Percentiles rank a stretch among this genome's conserved stretches.
Conservation (phyloP, 2,797 vertebrate genomes). For the Merluccius polli region DNA sequence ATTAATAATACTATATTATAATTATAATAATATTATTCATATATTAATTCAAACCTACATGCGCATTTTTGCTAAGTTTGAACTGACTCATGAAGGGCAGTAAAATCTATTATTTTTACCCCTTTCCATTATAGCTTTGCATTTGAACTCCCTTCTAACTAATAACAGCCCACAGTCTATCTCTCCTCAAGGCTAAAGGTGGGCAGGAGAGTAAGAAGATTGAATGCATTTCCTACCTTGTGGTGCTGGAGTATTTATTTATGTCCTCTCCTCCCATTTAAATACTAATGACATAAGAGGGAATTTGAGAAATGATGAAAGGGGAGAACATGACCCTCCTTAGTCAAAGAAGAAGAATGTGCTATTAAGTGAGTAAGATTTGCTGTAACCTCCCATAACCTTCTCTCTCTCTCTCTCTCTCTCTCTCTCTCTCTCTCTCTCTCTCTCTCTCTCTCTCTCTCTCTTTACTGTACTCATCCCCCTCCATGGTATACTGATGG, state of each 20-base stretch:
- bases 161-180: background rate
- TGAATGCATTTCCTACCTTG: background rate
- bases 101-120: background rate
- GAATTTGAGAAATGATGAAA: conserved; percentile 55
- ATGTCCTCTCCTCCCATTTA: conserved; percentile 17
- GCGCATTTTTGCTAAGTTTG: background rate
- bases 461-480: background rate
- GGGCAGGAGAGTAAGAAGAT: background rate
- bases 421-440: conserved; percentile 29
- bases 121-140: background rate
- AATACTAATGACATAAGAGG: conserved; percentile 57
- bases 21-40: background rate
- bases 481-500: background rate
- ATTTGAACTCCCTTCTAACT: background rate
- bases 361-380: conserved; percentile 41
- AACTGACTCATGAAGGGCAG: background rate
- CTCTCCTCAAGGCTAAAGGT: background rate
- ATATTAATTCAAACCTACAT: background rate
- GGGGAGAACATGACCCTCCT: conserved; percentile 42
- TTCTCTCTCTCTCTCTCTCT: conserved; percentile 13
- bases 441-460: conserved; percentile 35
- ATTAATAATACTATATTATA: background rate
- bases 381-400: conserved; percentile 20
- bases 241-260: background rate
- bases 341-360: conserved; percentile 55